phyloP scores from a whole-genome alignment of 2,888 invertebrate genomes.

The Cephus pulcher region DNA sequence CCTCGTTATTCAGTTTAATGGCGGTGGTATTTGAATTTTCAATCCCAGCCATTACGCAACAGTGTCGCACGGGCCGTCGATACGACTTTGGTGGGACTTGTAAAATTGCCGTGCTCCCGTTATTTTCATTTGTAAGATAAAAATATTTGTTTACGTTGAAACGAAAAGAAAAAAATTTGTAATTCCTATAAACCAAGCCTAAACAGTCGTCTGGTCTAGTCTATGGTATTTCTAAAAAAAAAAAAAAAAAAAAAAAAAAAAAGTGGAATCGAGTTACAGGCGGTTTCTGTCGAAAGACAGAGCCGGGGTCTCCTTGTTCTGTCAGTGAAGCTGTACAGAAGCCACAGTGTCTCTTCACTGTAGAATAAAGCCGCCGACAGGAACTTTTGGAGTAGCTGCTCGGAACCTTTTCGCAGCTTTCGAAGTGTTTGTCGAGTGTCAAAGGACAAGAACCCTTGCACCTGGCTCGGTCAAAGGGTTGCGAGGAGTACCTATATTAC shows the following conservation, averaged over 20 bases:
- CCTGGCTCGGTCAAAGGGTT: conserved; percentile 45
- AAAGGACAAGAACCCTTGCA: conserved; percentile 37
- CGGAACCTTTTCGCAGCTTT: conserved; percentile 26
- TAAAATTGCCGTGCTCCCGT: background rate
- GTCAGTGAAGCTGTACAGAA: background rate
- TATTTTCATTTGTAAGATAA: background rate
- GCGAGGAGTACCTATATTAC: conserved; percentile 16
- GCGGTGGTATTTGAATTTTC: conserved; percentile 65
- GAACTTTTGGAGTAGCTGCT: conserved; percentile 13
- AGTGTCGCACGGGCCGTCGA: conserved; percentile 9
- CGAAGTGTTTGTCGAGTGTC: conserved; percentile 51
- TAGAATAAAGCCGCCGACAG: conserved; percentile 21
- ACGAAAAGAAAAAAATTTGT: background rate
- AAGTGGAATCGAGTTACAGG: background rate
- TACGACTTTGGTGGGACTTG: background rate
- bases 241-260: too few relatives aligned
- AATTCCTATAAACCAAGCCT: background rate
- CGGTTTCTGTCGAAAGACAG: background rate
- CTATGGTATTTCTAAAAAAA: background rate
- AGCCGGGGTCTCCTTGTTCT: background rate
- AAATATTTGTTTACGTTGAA: background rate
- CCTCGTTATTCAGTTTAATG: conserved; percentile 67
- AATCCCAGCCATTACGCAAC: conserved; percentile 48
- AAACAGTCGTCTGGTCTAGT: background rate
- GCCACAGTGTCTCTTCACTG: conserved; percentile 11